Evolutionary conservation across 2,113 vertebrate species (phyloP), one percentile per base, ranked within the genome.

Genomic region (Cyprinodon brontotheroides): DNA sequence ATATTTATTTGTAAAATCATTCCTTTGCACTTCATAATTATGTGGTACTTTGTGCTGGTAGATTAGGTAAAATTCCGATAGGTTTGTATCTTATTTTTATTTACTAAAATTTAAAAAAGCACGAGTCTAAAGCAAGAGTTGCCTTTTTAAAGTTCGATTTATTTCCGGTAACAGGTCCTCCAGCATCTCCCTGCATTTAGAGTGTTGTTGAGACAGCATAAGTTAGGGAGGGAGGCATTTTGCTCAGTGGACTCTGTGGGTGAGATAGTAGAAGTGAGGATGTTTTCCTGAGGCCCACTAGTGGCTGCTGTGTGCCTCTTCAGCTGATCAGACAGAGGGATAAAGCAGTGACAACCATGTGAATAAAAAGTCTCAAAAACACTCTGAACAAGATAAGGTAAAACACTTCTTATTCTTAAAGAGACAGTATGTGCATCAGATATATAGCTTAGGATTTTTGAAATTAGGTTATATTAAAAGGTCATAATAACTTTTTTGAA

Each of bases 201-300:
- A 8, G n/a, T 66, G 20, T 43, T 38, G 43, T 29, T 61, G 66
- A 80, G 77, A 60, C 41, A 39, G 61, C 8, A 45, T 15, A 64
- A 29, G 20, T 61, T 62, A 65, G 67, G 20, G 38, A 57, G 60
- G 37, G 38, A 13, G n/a, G 57, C 37, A 12, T 12, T 40, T 10
- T 69, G 41, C 38, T 60, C 5, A 5, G 65, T 3, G n/a, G 11
- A 12, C 39, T 29, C 39, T 20, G 65, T 53, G 3, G 41, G 64
- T 45, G 59, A 68, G 40, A 50, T 36, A 12, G 15, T 38, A 38
- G 37, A 72, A 69, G 76, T 69, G 71, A 63, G 40, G 48, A 75
- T 0, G 59, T 79, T 70, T 85, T 82, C 73, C 48, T 80, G 76
- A 69, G 85, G 90, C 83, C 87, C 87, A 91, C 87, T 86, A 88